phyloP scores from a whole-genome alignment of 1,140 invertebrate species.

The Onthophagus taurus region DNA sequence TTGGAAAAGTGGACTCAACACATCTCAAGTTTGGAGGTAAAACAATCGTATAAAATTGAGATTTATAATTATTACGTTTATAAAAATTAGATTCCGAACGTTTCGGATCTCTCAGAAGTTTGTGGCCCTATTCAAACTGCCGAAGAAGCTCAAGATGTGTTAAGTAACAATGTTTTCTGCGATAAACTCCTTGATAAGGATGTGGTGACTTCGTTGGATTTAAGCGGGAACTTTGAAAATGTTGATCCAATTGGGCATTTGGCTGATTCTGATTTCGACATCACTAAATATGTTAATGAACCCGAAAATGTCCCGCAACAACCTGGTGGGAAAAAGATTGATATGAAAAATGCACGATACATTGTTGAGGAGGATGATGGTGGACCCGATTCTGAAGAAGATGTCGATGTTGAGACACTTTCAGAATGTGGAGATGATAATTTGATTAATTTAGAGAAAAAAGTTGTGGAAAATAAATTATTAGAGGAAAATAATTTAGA shows the following conservation, averaged over 20 bases:
- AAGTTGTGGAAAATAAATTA: neutral
- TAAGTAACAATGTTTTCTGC: too few species aligned
- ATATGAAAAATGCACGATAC: conserved; percentile 11
- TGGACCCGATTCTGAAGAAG: neutral
- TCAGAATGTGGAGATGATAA: neutral
- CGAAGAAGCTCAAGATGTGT: too few species aligned
- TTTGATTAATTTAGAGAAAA: neutral
- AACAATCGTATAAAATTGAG: too few species aligned
- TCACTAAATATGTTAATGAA: conserved; percentile 10
- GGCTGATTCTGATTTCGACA: conserved; percentile 4
- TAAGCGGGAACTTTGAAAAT: too few species aligned
- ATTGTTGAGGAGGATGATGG: conserved; percentile 1
- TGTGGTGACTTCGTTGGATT: too few species aligned
- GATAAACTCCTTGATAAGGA: too few species aligned
- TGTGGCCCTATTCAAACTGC: too few species aligned
- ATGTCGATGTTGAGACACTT: conserved; percentile 9
- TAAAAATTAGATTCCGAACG: too few species aligned
- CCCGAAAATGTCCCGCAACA: neutral
- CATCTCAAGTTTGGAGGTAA: too few species aligned
- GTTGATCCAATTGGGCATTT: conserved; percentile 8
- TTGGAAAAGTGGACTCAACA: too few species aligned
- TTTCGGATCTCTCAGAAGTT: too few species aligned
- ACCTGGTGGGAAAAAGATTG: conserved; percentile 9
- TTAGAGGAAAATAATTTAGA: neutral
- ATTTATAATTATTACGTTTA: too few species aligned